Evolutionary conservation across 1,140 invertebrate genomes (phyloP).

Genomic region (Drosophila nigrodunni): DNA sequence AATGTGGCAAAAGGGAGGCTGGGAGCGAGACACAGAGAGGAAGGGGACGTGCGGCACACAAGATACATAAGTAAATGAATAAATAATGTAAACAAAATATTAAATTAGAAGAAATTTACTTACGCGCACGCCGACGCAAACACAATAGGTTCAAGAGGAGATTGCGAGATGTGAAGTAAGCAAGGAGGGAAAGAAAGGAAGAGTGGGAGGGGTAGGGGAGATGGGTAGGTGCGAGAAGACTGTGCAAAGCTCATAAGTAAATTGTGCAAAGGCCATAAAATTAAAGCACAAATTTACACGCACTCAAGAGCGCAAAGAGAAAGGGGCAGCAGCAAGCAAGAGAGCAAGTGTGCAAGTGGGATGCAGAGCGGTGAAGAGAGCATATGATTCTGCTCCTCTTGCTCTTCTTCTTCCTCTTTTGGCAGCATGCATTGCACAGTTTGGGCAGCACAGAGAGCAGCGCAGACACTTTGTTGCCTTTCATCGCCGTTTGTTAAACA

Average conservation of each 20-base stretch:
- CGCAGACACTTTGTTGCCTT: slow-evolving; percentile 36
- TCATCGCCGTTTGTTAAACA: slow-evolving; percentile 1
- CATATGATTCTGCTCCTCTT: background rate
- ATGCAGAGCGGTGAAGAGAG: background rate
- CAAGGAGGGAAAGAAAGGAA: background rate
- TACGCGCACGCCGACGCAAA: slow-evolving; percentile 71
- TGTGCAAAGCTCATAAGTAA: slow-evolving; percentile 48
- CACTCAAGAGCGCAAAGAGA: slow-evolving; percentile 9
- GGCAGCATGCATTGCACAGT: slow-evolving; percentile 13
- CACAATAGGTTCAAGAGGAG: slow-evolving; percentile 43
- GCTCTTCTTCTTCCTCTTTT: background rate
- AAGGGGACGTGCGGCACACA: slow-evolving; percentile 12
- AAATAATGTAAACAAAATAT: slow-evolving; percentile 83
- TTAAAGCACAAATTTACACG: slow-evolving; percentile 70
- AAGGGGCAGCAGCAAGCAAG: background rate
- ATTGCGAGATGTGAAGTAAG: background rate
- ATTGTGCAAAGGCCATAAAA: slow-evolving; percentile 66
- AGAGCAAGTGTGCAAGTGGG: background rate
- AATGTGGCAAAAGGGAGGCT: slow-evolving; percentile 43
- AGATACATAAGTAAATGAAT: slow-evolving; percentile 81
- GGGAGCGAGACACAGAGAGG: background rate
- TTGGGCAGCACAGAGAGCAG: slow-evolving; percentile 26
- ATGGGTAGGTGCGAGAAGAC: slow-evolving; percentile 18
- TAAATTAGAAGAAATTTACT: slow-evolving; percentile 83
- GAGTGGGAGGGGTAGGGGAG: background rate